Percentiles rank a stretch among this genome's conserved stretches.
These are phyloP conservation scores for Hirtodrosophila histrioides DNA, from an alignment of 2,888 invertebrate genomes.

Conservation along the genomic window DNA sequence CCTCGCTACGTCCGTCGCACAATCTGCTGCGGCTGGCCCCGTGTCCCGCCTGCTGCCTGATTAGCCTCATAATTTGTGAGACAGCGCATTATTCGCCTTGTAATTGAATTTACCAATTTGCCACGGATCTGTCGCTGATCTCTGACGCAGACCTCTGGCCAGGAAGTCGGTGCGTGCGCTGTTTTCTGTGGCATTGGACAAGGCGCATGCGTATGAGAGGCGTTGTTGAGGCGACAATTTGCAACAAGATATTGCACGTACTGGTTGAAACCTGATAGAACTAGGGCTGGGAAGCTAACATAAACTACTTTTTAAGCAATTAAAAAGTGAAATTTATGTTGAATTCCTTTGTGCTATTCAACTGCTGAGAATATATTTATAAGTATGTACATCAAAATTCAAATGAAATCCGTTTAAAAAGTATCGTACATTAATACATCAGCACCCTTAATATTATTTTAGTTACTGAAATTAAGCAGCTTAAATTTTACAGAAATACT, in stretches of 20 bases:
- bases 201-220: conserved; percentile 31
- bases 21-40: conserved; percentile 12
- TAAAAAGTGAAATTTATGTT: too few relatives aligned
- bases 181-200: conserved; percentile 34
- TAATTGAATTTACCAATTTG: conserved; percentile 69
- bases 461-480: too few relatives aligned
- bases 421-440: too few relatives aligned
- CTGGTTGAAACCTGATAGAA: conserved; percentile 37
- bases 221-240: conserved; percentile 36
- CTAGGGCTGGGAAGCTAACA: conserved; percentile 34
- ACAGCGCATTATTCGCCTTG: conserved; percentile 59
- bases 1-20: too few relatives aligned
- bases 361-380: too few relatives aligned
- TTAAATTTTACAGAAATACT: too few relatives aligned
- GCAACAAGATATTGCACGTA: conserved; percentile 41
- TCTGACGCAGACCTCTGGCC: conserved; percentile 17
- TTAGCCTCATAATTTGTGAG: conserved; percentile 77
- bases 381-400: too few relatives aligned
- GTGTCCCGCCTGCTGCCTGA: conserved; percentile 51
- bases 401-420: too few relatives aligned
- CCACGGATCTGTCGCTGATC: conserved; percentile 4
- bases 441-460: too few relatives aligned
- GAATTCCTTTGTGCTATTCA: too few relatives aligned
- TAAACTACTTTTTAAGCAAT: too few relatives aligned
- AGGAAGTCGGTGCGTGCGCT: conserved; percentile 59